A percentile compares a stretch with the other conserved stretches of the same genome.
phyloP scores from a whole-genome alignment of 2,113 vertebrate genomes.

The Astatotilapia flaviijosephi region DNA sequence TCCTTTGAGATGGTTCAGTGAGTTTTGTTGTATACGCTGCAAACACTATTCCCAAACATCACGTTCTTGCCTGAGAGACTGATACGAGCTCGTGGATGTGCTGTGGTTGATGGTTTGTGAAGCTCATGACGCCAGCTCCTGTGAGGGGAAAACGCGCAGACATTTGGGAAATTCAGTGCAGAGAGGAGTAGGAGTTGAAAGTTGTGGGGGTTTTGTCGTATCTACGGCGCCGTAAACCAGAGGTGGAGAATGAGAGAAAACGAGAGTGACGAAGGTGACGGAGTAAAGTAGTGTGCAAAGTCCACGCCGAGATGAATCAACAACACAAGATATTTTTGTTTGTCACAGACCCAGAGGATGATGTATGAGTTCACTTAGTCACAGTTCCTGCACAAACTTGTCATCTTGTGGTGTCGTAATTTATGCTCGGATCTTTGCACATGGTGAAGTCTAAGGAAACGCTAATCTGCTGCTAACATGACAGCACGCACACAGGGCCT shows the following conservation, averaged over 20 bases:
- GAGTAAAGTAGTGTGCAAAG: neutral
- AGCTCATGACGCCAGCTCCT: neutral
- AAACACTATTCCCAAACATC: neutral
- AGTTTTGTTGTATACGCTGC: neutral
- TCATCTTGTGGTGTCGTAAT: neutral
- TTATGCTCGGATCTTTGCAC: neutral
- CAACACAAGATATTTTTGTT: neutral
- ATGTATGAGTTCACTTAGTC: neutral
- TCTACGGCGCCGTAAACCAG: slow-evolving; percentile 38
- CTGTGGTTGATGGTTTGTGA: neutral
- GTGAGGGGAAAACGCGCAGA: neutral
- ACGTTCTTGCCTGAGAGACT: neutral
- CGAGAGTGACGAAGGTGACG: neutral
- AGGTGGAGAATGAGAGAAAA: slow-evolving; percentile 41
- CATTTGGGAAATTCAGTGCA: neutral
- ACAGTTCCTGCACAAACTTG: neutral
- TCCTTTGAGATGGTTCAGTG: neutral
- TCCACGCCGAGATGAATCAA: neutral
- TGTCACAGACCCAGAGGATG: neutral
- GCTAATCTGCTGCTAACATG: neutral
- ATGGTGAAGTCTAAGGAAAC: neutral
- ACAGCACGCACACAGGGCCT: neutral
- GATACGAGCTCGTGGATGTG: neutral
- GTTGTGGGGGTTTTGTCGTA: neutral
- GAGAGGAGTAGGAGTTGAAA: neutral